These are phyloP conservation scores for Timema podura DNA, from an alignment of 2,888 invertebrate species.

Conservation along the genomic window DNA sequence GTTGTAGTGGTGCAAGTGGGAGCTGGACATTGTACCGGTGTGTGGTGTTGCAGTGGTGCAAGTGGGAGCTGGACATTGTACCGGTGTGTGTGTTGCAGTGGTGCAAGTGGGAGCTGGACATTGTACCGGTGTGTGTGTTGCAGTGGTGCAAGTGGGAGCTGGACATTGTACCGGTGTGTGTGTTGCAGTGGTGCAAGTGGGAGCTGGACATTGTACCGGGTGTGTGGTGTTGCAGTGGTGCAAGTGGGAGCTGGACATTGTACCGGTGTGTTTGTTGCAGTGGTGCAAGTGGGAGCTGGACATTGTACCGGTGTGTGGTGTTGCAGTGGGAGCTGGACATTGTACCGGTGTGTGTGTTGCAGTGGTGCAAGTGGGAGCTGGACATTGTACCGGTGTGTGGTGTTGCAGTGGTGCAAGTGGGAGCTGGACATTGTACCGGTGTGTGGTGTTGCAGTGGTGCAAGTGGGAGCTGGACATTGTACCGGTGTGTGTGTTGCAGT, in stretches of 20 bases:
- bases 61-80: background rate
- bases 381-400: no score
- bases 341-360: background rate
- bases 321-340: background rate
- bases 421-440: conserved; percentile 23
- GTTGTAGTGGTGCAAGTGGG: background rate
- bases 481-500: conserved; percentile 24
- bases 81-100: background rate
- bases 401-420: conserved; percentile 24
- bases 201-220: background rate
- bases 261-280: background rate
- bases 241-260: background rate
- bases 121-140: no score
- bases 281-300: background rate
- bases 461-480: conserved; percentile 23
- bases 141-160: background rate
- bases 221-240: background rate
- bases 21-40: background rate
- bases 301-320: background rate
- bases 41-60: background rate
- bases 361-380: background rate
- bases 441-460: conserved; percentile 23
- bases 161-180: background rate
- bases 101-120: background rate
- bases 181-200: background rate